These are phyloP conservation scores for Jacana jacana DNA, from an alignment of 2,113 vertebrate genomes.

Conservation along the genomic window DNA sequence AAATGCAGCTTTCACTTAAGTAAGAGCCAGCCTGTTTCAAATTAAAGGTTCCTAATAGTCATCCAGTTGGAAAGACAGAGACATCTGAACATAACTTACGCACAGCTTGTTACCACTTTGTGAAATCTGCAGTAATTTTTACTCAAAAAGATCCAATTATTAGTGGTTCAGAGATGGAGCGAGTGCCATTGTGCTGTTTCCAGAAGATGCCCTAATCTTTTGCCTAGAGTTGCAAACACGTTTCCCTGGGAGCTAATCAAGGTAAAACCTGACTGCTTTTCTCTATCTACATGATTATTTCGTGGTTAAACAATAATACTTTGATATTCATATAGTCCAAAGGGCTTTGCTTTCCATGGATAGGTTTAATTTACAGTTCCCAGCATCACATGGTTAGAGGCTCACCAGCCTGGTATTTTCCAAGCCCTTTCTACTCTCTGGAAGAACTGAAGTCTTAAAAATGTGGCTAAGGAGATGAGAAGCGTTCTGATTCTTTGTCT, in stretches of 20 bases:
- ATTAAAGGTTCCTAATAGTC: not conserved
- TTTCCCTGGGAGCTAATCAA: constrained; percentile 64
- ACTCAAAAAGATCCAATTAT: not conserved
- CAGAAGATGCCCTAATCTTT: not conserved
- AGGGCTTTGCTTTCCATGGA: constrained; percentile 56
- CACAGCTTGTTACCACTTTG: not conserved
- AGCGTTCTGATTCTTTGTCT: not conserved
- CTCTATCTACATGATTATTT: constrained; percentile 28
- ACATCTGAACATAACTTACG: not conserved
- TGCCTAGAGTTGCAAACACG: constrained; percentile 2
- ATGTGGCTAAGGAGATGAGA: not conserved
- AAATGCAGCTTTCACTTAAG: not conserved
- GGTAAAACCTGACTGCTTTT: constrained; percentile 30
- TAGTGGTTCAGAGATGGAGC: not conserved
- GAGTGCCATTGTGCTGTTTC: not conserved
- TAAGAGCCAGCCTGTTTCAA: not conserved
- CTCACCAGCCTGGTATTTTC: not conserved
- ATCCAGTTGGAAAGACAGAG: not conserved
- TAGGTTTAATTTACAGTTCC: constrained; percentile 72
- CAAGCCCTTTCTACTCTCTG: not conserved
- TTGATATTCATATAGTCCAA: not conserved
- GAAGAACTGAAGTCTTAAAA: not conserved
- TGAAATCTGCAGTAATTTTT: not conserved
- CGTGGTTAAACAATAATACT: not conserved
- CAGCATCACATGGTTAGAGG: constrained; percentile 30